Evolutionary conservation across 2,113 vertebrate genomes (phyloP).

Genomic region (Cromileptes altivelis): DNA sequence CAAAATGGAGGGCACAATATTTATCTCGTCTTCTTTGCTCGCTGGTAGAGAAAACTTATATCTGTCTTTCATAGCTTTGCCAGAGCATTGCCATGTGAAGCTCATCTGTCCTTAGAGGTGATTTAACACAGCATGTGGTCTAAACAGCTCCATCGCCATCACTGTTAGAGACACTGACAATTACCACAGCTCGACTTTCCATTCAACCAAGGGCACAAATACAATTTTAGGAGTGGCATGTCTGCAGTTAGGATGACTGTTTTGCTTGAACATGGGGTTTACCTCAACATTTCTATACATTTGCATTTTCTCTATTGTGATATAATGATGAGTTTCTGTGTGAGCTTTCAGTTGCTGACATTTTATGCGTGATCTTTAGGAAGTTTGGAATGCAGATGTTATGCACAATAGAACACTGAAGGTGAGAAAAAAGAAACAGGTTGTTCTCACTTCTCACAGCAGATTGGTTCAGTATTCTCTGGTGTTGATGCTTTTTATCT

Average conservation of each 20-base stretch:
- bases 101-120: conserved; percentile 35
- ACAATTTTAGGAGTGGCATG: background rate
- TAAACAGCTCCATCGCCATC: background rate
- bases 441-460: background rate
- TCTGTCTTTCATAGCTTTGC: background rate
- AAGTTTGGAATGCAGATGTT: background rate
- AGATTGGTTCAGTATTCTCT: background rate
- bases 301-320: background rate
- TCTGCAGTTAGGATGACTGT: background rate
- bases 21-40: background rate
- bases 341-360: background rate
- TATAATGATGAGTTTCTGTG: background rate
- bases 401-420: background rate
- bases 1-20: background rate
- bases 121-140: conserved; percentile 26
- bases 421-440: background rate
- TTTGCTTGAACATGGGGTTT: background rate
- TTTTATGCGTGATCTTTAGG: background rate
- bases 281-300: background rate
- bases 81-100: background rate
- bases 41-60: background rate
- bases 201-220: conserved; percentile 10
- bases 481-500: background rate
- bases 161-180: background rate
- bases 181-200: conserved; percentile 13